Evolutionary conservation across 2,113 vertebrate genomes (phyloP).

Genomic region (Corvus moneduloides): DNA sequence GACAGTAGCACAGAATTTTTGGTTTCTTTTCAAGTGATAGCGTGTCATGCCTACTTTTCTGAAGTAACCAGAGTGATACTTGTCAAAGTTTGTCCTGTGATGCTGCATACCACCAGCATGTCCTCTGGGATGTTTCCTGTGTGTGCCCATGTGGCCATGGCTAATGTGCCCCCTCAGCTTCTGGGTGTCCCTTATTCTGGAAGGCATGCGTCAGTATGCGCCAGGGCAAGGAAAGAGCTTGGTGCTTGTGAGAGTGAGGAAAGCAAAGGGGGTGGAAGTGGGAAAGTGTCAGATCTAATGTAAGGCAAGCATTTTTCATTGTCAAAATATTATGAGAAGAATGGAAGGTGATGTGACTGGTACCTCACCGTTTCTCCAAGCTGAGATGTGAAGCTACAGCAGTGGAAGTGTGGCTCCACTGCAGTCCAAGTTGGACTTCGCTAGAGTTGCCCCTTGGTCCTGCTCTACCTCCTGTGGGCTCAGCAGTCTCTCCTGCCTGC

Average conservation of each 20-base stretch:
- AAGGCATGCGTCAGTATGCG: background rate
- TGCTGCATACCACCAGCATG: background rate
- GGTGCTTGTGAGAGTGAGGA: background rate
- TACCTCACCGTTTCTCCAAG: background rate
- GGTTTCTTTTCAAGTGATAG: conserved; percentile 83
- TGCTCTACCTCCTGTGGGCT: background rate
- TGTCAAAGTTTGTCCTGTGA: background rate
- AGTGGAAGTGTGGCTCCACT: background rate
- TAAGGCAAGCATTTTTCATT: background rate
- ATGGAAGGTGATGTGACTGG: background rate
- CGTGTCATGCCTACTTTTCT: conserved; percentile 86
- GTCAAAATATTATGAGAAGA: background rate
- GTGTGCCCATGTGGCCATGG: background rate
- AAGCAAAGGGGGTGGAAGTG: background rate
- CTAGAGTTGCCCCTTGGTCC: rapidly evolving
- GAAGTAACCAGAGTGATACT: conserved; percentile 79
- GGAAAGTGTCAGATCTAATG: background rate
- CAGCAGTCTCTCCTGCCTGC: rapidly evolving
- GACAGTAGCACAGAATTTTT: conserved; percentile 81
- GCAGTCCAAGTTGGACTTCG: rapidly evolving
- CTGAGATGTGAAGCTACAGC: background rate
- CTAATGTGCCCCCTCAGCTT: background rate
- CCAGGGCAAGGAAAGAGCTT: background rate
- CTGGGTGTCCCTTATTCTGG: background rate
- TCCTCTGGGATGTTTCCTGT: background rate